Conservation (phyloP, 1,140 invertebrate genomes). For the Drosophila cardini region DNA sequence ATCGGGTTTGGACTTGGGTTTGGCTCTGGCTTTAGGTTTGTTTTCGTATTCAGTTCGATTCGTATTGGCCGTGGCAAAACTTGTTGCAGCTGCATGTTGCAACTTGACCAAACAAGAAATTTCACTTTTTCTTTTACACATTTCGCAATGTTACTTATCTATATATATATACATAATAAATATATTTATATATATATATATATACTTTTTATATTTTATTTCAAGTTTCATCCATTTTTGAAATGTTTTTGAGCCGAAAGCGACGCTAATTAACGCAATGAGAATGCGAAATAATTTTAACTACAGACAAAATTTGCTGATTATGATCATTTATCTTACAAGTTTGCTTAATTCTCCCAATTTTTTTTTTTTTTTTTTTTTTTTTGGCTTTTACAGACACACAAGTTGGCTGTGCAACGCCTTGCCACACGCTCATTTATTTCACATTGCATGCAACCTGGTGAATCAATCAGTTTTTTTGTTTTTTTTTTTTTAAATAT, state of each 20-base stretch:
- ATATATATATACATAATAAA: background rate
- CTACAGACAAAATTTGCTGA: slow-evolving; percentile 11
- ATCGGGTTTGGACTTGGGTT: background rate
- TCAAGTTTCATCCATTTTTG: slow-evolving; percentile 11
- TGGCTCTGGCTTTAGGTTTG: too few species aligned
- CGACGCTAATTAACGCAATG: slow-evolving; percentile 66
- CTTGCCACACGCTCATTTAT: background rate
- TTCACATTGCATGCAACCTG: background rate
- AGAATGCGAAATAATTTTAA: slow-evolving; percentile 16
- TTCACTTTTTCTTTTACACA: slow-evolving; percentile 70
- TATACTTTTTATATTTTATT: slow-evolving; percentile 17
- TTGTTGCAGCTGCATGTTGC: slow-evolving; percentile 28
- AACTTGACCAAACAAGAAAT: slow-evolving; percentile 50
- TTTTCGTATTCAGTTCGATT: slow-evolving; percentile 9
- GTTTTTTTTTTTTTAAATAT: too few species aligned
- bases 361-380: background rate
- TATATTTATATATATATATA: slow-evolving; percentile 27
- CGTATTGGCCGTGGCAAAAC: slow-evolving; percentile 17
- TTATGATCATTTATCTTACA: slow-evolving; percentile 17
- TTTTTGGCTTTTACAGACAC: slow-evolving; percentile 12
- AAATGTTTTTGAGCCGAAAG: slow-evolving; percentile 44
- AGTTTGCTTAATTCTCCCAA: slow-evolving; percentile 23
- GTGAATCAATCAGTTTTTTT: too few species aligned
- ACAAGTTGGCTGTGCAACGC: slow-evolving; percentile 29
- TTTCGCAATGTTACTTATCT: slow-evolving; percentile 26